Evolutionary conservation across 2,797 vertebrate genomes (phyloP), one percentile per base, ranked within the genome.

Genomic region (Coluber constrictor): DNA sequence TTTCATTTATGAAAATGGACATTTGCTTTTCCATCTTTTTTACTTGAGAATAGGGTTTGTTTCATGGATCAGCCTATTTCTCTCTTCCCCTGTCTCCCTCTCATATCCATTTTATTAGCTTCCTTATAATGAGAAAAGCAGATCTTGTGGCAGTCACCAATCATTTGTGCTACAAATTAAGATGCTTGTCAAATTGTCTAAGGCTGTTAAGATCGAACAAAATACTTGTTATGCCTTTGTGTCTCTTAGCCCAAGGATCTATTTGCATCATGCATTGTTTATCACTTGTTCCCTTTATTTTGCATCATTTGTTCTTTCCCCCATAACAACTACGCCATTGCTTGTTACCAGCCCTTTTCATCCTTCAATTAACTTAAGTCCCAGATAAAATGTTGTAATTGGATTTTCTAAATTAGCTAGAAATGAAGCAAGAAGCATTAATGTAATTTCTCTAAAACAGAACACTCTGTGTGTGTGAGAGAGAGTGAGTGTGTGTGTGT

Each of bases 131-230:
- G 95, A 95, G 10, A 97, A 98, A 96, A 98, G 93, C 97, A 97
- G 95, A 97, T 98, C 97, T 97, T 98, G 95, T 98, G 79, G 97
- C 98, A 91, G 98, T 98, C 96, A 97, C 98, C 97, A 97, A 97
- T 95, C 98, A 97, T 97, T 97, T 94, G 95, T 97, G 92, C 98
- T 98, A 96, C 97, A 98, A 94, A 98, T 98, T 90, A 98, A 98
- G 98, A 98, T 98, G 97, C 96, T 56, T 86, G 15, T 60, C 51
- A 43, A 29, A 55, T 55, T 97, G 70, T 93, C 94, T 91, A 59
- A 32, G 59, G n/a, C 56, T 51, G 13, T 55, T 87, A 32, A 43
- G 60, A 29, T n/a, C 3, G 13, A 23, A 27, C 25, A 29, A 37
- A 79, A 10, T 27, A 2, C 18, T 27, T 55, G 32, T 25, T 8